A percentile compares a stretch with the other conserved stretches of the same genome.
Conservation (phyloP, 2,888 invertebrate genomes). For the Heliconius cydno region DNA sequence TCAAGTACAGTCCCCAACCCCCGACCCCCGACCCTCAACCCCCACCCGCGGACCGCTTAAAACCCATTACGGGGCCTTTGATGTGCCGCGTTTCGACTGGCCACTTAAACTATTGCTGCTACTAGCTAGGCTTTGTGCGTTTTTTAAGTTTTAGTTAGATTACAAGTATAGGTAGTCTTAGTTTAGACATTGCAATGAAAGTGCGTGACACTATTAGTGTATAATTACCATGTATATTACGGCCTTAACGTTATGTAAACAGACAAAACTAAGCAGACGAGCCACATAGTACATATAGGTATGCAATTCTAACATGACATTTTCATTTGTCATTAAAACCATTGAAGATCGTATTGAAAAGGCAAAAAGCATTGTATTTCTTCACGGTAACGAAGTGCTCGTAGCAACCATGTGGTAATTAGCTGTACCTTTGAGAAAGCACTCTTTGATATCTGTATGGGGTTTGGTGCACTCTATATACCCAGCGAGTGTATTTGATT, state of each 20-base stretch:
- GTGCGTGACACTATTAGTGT: neutral
- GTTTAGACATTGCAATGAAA: neutral
- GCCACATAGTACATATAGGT: neutral
- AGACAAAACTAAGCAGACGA: neutral
- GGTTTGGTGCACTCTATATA: conserved; percentile 1
- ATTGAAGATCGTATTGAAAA: conserved; percentile 28
- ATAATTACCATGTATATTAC: no score
- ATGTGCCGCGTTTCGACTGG: conserved; percentile 73
- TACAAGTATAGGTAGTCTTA: neutral
- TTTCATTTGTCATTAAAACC: conserved; percentile 30
- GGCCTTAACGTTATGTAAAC: no score
- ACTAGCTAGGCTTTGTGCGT: conserved; percentile 11
- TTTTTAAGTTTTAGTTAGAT: conserved; percentile 18
- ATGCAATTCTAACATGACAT: conserved; percentile 14
- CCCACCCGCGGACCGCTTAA: conserved; percentile 62
- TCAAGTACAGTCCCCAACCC: conserved; percentile 51
- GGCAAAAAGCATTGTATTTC: conserved; percentile 27
- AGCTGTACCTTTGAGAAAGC: conserved; percentile 49
- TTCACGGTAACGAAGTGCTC: conserved; percentile 29
- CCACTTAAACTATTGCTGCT: conserved; percentile 71
- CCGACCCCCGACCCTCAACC: conserved; percentile 41
- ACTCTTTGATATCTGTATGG: conserved; percentile 45
- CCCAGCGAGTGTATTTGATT: conserved; percentile 2
- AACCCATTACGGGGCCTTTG: conserved; percentile 77
- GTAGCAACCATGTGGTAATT: conserved; percentile 43